Conservation (phyloP, 2,888 invertebrate genomes). For the Ganaspis brasiliensis region DNA sequence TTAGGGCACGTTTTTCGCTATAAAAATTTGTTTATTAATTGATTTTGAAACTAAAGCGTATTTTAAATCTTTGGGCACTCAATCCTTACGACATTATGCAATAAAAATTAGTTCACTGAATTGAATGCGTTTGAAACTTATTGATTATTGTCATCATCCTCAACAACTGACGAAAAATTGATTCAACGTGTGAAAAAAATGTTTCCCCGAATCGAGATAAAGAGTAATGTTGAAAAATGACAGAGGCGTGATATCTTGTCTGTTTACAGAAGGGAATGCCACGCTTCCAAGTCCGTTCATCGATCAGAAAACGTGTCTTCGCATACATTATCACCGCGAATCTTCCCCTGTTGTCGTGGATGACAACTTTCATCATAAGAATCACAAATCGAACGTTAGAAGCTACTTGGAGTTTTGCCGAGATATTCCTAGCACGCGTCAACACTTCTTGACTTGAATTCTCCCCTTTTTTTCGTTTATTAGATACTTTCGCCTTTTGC, state of each 20-base stretch:
- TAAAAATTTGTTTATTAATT: too few species aligned
- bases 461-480: conserved; percentile 9
- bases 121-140: too few species aligned
- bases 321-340: conserved; percentile 74
- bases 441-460: neutral
- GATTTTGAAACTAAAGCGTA: too few species aligned
- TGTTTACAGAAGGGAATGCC: conserved; percentile 13
- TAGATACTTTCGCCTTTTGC: conserved; percentile 39
- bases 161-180: too few species aligned
- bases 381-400: conserved; percentile 24
- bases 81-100: too few species aligned
- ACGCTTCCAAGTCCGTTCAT: conserved; percentile 56
- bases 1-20: too few species aligned
- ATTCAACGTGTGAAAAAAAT: too few species aligned
- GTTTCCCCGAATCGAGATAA: too few species aligned
- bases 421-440: conserved; percentile 18
- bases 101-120: too few species aligned
- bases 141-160: too few species aligned
- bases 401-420: neutral
- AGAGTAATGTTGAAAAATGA: conserved; percentile 36
- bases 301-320: conserved; percentile 76
- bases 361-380: conserved; percentile 21
- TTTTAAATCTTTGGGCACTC: too few species aligned
- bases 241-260: conserved; percentile 18
- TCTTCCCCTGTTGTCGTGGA: conserved; percentile 2